These are phyloP conservation scores for Tipula helvola DNA, from an alignment of 2,888 invertebrate genomes.

Conservation along the genomic window DNA sequence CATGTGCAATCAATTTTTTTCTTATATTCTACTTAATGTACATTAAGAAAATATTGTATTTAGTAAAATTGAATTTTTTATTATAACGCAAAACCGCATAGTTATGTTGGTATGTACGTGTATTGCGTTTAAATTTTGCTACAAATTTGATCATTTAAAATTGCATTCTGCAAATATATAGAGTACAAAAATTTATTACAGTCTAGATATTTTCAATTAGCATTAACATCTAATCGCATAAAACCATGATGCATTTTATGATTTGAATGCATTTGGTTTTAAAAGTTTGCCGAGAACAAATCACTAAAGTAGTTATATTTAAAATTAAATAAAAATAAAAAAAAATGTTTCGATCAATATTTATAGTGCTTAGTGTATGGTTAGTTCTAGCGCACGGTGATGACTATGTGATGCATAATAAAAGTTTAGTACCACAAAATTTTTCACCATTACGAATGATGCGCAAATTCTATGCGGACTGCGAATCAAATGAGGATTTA, in stretches of 20 bases:
- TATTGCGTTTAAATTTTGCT: neutral
- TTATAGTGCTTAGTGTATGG: neutral
- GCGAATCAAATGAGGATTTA: slow-evolving; percentile 48
- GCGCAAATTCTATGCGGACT: slow-evolving; percentile 38
- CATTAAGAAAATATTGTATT: neutral
- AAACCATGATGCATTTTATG: slow-evolving; percentile 12
- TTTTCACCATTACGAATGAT: slow-evolving; percentile 22
- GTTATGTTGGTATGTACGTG: neutral
- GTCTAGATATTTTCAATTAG: neutral
- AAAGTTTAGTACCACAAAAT: neutral
- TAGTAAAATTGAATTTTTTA: neutral
- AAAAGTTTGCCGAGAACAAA: neutral
- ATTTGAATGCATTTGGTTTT: neutral
- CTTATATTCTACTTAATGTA: neutral
- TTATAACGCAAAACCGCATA: neutral
- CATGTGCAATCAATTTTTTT: neutral
- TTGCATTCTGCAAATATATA: neutral
- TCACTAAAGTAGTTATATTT: neutral
- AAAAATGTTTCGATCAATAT: neutral
- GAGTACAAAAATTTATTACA: neutral
- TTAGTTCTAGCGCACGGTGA: neutral
- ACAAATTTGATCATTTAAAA: neutral
- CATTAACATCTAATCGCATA: slow-evolving; percentile 11
- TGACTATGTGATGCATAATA: neutral
- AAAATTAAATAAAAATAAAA: neutral